Evolutionary conservation across 1,140 invertebrate species (phyloP).

Genomic region (Drosophila insularis): DNA sequence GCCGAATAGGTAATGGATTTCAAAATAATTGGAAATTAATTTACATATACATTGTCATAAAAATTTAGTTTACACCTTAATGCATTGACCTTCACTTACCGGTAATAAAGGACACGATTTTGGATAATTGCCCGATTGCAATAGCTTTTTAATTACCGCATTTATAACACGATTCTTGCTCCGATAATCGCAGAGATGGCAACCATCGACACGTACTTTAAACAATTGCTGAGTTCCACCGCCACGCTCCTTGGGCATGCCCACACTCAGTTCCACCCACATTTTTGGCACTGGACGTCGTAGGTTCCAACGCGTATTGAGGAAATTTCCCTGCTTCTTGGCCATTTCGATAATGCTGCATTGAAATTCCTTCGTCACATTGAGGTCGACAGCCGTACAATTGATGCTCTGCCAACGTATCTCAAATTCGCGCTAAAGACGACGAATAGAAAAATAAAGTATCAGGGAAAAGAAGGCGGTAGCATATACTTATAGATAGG

Average conservation of each 20-base stretch:
- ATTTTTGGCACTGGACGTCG: slow-evolving; percentile 20
- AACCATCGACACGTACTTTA: slow-evolving; percentile 45
- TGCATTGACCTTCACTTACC: slow-evolving; percentile 27
- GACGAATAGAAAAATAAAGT: not conserved
- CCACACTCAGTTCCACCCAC: slow-evolving; percentile 38
- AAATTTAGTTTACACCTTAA: not conserved
- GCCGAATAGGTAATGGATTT: too few species aligned
- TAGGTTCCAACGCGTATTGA: slow-evolving; percentile 36
- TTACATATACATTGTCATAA: not conserved
- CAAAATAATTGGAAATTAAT: too few species aligned
- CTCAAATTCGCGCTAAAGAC: slow-evolving; percentile 48
- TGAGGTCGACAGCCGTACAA: slow-evolving; percentile 43
- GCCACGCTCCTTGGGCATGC: slow-evolving; percentile 7
- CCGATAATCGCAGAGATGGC: slow-evolving; percentile 27
- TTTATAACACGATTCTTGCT: slow-evolving; percentile 46
- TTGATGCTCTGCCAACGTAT: slow-evolving; percentile 52
- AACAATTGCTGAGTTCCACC: slow-evolving; percentile 27
- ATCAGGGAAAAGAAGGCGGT: slow-evolving; percentile 4
- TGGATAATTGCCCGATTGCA: slow-evolving; percentile 50
- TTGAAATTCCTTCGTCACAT: slow-evolving; percentile 22
- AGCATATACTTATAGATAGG: slow-evolving; percentile 6
- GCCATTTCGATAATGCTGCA: slow-evolving; percentile 43
- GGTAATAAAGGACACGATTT: slow-evolving; percentile 39
- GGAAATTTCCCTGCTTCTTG: slow-evolving; percentile 47
- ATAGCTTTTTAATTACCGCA: slow-evolving; percentile 42